Conservation (phyloP, 2,797 vertebrate genomes). For the Crocodylus rhombifer region DNA sequence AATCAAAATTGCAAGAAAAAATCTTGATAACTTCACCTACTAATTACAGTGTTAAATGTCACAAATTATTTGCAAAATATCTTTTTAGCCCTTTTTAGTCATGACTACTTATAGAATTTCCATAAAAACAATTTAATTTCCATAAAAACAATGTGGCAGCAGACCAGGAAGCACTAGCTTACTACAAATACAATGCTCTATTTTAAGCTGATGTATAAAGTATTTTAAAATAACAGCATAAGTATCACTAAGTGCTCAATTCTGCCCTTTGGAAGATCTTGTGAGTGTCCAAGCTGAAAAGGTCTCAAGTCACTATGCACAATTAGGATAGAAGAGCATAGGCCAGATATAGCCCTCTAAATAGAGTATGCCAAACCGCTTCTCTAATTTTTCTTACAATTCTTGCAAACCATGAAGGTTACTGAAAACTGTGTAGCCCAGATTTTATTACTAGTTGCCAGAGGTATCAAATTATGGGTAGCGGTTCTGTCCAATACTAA, state of each 20-base stretch:
- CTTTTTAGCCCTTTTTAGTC: constrained; percentile 8
- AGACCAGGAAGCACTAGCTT: background rate
- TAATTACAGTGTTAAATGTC: constrained; percentile 41
- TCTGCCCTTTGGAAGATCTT: constrained; percentile 30
- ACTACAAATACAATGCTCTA: background rate
- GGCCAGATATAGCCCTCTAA: constrained; percentile 55
- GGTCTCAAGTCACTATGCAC: constrained; percentile 34
- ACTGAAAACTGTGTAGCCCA: background rate
- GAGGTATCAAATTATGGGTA: background rate
- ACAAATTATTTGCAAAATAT: constrained; percentile 51
- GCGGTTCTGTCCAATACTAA: background rate
- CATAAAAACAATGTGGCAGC: background rate
- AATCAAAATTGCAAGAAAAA: constrained; percentile 41
- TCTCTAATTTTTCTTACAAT: background rate
- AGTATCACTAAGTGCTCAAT: background rate
- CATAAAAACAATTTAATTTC: constrained; percentile 33
- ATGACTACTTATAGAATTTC: constrained; percentile 40
- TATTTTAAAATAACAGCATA: background rate
- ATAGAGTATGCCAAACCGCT: constrained; percentile 45
- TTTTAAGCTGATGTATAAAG: background rate
- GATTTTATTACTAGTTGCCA: background rate
- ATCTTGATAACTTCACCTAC: constrained; percentile 56
- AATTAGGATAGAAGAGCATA: constrained; percentile 55
- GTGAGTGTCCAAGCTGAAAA: constrained; percentile 57
- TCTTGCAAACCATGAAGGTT: background rate